These are phyloP conservation scores for Xanthostigma xanthostigma DNA, from an alignment of 2,888 invertebrate species.

Conservation along the genomic window DNA sequence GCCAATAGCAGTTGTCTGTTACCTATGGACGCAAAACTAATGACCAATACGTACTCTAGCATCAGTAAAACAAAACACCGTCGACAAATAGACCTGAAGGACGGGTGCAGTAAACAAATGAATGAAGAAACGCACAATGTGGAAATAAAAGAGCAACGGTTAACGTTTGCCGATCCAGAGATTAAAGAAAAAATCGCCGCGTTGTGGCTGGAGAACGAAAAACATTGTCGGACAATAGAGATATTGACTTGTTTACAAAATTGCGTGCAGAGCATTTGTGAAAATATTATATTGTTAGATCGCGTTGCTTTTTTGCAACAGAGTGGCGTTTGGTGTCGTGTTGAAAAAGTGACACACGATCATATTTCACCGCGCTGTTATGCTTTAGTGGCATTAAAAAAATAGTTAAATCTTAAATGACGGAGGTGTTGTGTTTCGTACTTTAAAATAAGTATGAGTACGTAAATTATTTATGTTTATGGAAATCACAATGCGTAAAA, in stretches of 20 bases:
- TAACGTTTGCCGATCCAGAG: slow-evolving; percentile 1
- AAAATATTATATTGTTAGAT: slow-evolving; percentile 38
- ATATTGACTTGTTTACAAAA: slow-evolving; percentile 33
- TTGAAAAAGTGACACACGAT: slow-evolving; percentile 44
- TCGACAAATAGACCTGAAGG: no score
- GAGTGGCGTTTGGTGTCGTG: slow-evolving; percentile 27
- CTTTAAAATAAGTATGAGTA: no score
- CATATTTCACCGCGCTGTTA: slow-evolving; percentile 49
- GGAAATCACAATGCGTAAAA: no score
- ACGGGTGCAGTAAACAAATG: no score
- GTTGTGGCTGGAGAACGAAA: slow-evolving; percentile 22
- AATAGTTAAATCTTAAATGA: no score
- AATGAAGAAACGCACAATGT: no score
- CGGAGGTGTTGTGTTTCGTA: no score
- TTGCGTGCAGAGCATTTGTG: slow-evolving; percentile 36
- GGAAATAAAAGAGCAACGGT: neutral
- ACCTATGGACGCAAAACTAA: no score
- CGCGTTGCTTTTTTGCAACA: slow-evolving; percentile 32
- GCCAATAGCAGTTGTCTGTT: slow-evolving; percentile 7
- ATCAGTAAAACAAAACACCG: no score
- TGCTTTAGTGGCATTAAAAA: slow-evolving; percentile 35
- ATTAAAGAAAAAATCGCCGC: slow-evolving; percentile 17
- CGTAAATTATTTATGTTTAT: no score
- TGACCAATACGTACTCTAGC: no score
- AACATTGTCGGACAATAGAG: slow-evolving; percentile 26